Conservation (phyloP, 2,797 vertebrate genomes). For the Distichodus sexfasciatus region DNA sequence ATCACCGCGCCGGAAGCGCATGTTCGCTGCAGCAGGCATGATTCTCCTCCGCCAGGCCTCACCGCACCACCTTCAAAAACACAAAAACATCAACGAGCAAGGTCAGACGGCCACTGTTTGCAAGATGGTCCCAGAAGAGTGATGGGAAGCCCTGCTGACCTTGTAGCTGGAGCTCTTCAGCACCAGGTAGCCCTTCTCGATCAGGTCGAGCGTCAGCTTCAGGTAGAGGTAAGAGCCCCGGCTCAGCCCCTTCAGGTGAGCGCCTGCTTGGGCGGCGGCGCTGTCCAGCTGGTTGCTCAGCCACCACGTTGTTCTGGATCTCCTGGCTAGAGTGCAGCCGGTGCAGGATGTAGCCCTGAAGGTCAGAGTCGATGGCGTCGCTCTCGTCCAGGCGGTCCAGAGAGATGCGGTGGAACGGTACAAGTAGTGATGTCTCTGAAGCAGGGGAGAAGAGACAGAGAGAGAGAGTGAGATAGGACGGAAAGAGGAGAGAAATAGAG, state of each 20-base stretch:
- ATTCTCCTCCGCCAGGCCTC: constrained; percentile 91
- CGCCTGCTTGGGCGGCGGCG: constrained; percentile 85
- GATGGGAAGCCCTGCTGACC: constrained; percentile 50
- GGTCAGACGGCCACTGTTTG: too few relatives aligned
- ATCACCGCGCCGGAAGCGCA: constrained; percentile 98
- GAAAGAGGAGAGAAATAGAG: too few relatives aligned
- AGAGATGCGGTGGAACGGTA: constrained; percentile 94
- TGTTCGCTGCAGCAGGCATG: constrained; percentile 96
- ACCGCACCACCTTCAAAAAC: constrained; percentile 82
- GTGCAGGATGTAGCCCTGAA: constrained; percentile 93
- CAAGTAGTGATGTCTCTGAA: constrained; percentile 89
- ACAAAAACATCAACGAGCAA: neutral
- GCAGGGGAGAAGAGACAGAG: constrained; percentile 13
- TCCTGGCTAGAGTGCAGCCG: constrained; percentile 92
- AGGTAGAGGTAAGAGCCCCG: constrained; percentile 95
- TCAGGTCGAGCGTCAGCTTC: constrained; percentile 96
- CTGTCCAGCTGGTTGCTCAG: constrained; percentile 96
- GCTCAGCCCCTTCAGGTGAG: constrained; percentile 94
- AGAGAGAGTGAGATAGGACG: neutral
- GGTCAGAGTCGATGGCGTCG: constrained; percentile 90
- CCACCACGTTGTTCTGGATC: constrained; percentile 97
- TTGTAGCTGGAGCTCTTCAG: constrained; percentile 99
- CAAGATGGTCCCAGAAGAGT: neutral
- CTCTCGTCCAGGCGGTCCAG: constrained; percentile 91
- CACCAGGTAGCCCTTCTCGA: constrained; percentile 93